These are phyloP conservation scores for Clarias pachynema DNA, from an alignment of 2,797 vertebrate species.

Conservation along the genomic window DNA sequence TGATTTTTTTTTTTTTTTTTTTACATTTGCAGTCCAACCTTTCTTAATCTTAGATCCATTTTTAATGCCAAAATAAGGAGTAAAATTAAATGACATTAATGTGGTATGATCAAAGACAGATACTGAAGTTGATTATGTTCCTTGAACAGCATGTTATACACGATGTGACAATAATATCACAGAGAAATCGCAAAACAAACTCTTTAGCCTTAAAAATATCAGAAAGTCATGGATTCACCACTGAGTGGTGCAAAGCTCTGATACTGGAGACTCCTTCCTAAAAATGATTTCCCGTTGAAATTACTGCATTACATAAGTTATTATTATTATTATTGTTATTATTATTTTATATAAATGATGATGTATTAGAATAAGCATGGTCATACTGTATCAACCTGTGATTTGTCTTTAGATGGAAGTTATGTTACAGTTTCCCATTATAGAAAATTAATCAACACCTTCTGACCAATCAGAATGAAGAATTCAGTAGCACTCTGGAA, in stretches of 20 bases:
- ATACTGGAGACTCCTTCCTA: constrained; percentile 12
- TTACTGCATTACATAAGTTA: neutral
- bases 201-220: neutral
- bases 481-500: neutral
- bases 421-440: neutral
- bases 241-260: neutral
- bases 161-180: neutral
- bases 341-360: neutral
- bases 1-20: neutral
- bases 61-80: neutral
- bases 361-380: neutral
- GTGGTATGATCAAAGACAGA: neutral
- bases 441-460: neutral
- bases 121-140: neutral
- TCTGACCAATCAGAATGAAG: constrained; percentile 6
- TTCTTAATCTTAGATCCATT: neutral
- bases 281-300: neutral
- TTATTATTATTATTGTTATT: neutral
- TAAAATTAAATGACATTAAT: neutral
- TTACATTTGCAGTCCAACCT: neutral
- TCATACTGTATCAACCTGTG: neutral
- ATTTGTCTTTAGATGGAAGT: neutral
- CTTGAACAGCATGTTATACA: neutral
- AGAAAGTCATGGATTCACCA: neutral
- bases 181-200: neutral